Conservation (phyloP, 2,888 invertebrate species). For the Osedax frankpressi region DNA sequence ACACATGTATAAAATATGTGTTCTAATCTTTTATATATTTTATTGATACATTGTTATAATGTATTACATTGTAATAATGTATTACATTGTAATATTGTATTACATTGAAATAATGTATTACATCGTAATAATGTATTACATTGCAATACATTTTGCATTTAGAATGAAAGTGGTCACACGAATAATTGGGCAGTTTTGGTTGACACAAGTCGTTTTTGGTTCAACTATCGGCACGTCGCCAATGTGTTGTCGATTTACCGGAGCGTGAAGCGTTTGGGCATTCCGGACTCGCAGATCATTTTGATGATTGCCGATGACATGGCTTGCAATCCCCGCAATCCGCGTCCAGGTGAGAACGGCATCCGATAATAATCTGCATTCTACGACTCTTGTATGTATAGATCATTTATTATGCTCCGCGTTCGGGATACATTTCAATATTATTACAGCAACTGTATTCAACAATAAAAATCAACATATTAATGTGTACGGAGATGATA, state of each 20-base stretch:
- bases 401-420: too few relatives aligned
- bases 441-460: constrained; percentile 68
- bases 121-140: too few relatives aligned
- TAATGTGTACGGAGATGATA: constrained; percentile 97
- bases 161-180: constrained; percentile 58
- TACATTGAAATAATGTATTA: too few relatives aligned
- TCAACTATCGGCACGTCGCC: constrained; percentile 97
- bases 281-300: constrained; percentile 93
- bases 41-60: too few relatives aligned
- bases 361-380: too few relatives aligned
- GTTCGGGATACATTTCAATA: not conserved
- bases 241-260: constrained; percentile 95
- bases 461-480: constrained; percentile 95
- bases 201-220: constrained; percentile 97
- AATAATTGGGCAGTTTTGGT: constrained; percentile 99
- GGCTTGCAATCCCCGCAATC: constrained; percentile 96
- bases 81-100: too few relatives aligned
- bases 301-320: constrained; percentile 99
- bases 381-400: too few relatives aligned
- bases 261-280: constrained; percentile 93
- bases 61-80: too few relatives aligned
- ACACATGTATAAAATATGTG: too few relatives aligned
- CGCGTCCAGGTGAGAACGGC: constrained; percentile 58
- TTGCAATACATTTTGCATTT: too few relatives aligned
- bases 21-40: too few relatives aligned